Evolutionary conservation across 2,113 vertebrate genomes (phyloP), one percentile per base, ranked within the genome.

Genomic region (Apaloderma vittatum): DNA sequence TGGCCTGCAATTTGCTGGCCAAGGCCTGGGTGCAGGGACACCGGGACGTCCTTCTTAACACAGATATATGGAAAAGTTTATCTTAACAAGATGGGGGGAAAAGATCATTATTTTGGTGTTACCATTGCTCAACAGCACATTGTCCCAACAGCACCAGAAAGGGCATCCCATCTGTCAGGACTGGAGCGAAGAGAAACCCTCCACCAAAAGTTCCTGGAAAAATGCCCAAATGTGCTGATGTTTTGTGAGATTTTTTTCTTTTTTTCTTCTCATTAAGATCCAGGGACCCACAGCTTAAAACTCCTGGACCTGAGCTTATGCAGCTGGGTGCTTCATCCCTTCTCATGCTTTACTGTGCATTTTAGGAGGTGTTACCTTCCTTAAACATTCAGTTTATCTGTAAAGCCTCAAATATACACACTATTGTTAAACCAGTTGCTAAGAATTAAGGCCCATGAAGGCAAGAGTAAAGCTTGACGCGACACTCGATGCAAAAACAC

Each of bases 1-100:
- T 86, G 78, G 94, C 34, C 73, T 70, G 96, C n/a, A 29, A 80
- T 78, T 62, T 73, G 90, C 95, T 94, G 90, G 96, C 93, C 80
- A 67, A 16, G 94, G 66, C 67, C 49, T 34, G 71, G 40, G 8
- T 3, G 2, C 32, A 2, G 46, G 81, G 49, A 30, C 43, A 14
- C 10, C 4, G 23, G 40, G 49, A 65, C 7, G 52, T 63, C 63
- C 48, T 59, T 43, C 73, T 27, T 13, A 15, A 12, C 2, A 2
- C 1, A 43, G 57, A 29, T 23, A 43, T 8, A 9, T 1, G 49
- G 66, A 21, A 30, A 59, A 68, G 7, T 27, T 40, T 7, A 46
- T 12, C 22, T 7, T 5, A 20, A 29, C 8, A 57, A 11, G 16
- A 0, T 0, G 40, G 6, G 24, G 36, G 65, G 27, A n/a, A 34